Evolutionary conservation across 1,140 invertebrate genomes (phyloP).

Genomic region (Drosophila gunungcola): DNA sequence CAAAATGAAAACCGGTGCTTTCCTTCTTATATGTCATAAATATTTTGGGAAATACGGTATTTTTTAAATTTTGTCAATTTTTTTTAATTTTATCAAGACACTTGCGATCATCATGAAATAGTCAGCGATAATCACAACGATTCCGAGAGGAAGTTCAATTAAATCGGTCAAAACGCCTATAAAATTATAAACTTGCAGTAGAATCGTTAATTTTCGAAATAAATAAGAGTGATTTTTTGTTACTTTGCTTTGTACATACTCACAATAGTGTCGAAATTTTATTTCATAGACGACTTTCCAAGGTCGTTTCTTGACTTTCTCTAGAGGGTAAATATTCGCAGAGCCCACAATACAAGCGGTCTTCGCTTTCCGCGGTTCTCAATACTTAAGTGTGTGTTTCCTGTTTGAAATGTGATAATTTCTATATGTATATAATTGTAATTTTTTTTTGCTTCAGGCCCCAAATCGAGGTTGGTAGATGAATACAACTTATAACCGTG

Average conservation of each 20-base stretch:
- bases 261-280: slow-evolving; percentile 12
- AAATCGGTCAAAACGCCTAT: slow-evolving; percentile 11
- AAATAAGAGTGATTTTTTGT: slow-evolving; percentile 1
- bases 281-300: slow-evolving; percentile 34
- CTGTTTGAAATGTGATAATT: slow-evolving; percentile 33
- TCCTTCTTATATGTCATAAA: no score
- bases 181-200: slow-evolving; percentile 8
- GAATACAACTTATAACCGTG: slow-evolving; percentile 8
- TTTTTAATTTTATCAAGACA: slow-evolving; percentile 5
- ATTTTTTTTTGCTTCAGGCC: slow-evolving; percentile 10
- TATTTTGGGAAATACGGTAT: slow-evolving; percentile 2
- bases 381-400: slow-evolving; percentile 16
- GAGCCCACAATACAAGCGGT: background rate
- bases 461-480: slow-evolving; percentile 12
- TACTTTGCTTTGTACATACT: background rate
- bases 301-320: slow-evolving; percentile 37
- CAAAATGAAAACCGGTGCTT: no score
- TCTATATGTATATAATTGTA: slow-evolving; percentile 4
- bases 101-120: slow-evolving; percentile 2
- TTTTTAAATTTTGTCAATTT: slow-evolving; percentile 25
- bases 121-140: background rate
- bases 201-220: slow-evolving; percentile 24
- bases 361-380: slow-evolving; percentile 21
- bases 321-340: slow-evolving; percentile 11
- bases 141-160: slow-evolving; percentile 4